phyloP scores from a whole-genome alignment of 2,888 invertebrate genomes.

The Atherix ibis region DNA sequence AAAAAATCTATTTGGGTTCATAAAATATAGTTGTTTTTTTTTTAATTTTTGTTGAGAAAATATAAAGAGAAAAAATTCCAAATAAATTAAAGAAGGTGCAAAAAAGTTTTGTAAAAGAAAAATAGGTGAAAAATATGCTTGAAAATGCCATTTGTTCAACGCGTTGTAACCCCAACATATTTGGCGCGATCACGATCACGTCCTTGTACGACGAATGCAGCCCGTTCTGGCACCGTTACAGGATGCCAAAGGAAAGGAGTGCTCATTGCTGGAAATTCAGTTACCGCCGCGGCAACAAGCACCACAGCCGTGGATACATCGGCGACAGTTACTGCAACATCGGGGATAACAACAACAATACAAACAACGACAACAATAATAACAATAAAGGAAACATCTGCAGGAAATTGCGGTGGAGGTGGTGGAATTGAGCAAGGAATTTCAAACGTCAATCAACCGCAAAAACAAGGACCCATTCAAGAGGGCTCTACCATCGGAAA shows the following conservation, averaged over 20 bases:
- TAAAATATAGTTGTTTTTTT: neutral
- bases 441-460: too few relatives aligned
- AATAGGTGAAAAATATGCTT: slow-evolving; percentile 13
- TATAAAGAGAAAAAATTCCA: neutral
- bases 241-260: neutral
- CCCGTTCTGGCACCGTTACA: slow-evolving; percentile 20
- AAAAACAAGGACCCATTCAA: too few relatives aligned
- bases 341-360: slow-evolving; percentile 11
- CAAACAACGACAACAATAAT: slow-evolving; percentile 25
- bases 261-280: too few relatives aligned
- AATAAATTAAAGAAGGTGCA: too few relatives aligned
- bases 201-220: slow-evolving; percentile 7
- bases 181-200: slow-evolving; percentile 43
- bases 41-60: neutral
- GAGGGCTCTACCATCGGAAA: too few relatives aligned
- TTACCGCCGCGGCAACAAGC: too few relatives aligned
- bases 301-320: slow-evolving; percentile 9
- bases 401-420: slow-evolving; percentile 4
- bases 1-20: too few relatives aligned
- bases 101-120: neutral
- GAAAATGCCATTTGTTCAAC: slow-evolving; percentile 76
- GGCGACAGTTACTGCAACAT: slow-evolving; percentile 14
- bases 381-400: slow-evolving; percentile 17
- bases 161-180: slow-evolving; percentile 66
- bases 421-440: neutral